A percentile compares a stretch with the other conserved stretches of the same genome.
Evolutionary conservation across 2,888 invertebrate species (phyloP).

Genomic region (Drosophila sordidula): DNA sequence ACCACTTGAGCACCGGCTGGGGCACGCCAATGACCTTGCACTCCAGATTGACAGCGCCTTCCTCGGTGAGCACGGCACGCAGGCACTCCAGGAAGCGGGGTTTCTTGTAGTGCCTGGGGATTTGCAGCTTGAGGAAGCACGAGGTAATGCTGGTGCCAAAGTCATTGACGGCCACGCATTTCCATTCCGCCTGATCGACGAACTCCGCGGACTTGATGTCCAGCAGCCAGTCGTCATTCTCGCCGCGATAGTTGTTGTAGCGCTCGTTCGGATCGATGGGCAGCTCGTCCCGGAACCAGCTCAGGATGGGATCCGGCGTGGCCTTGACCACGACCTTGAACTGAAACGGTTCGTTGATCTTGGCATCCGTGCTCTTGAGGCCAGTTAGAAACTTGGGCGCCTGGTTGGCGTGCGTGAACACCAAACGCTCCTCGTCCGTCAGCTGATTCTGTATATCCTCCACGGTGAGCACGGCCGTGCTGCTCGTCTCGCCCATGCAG

Average conservation of each 20-base stretch:
- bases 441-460: slow-evolving; percentile 96
- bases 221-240: slow-evolving; percentile 90
- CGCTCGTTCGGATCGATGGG: slow-evolving; percentile 89
- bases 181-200: slow-evolving; percentile 96
- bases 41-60: slow-evolving; percentile 94
- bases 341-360: slow-evolving; percentile 92
- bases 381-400: slow-evolving; percentile 94
- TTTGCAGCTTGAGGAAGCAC: slow-evolving; percentile 92
- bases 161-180: slow-evolving; percentile 94
- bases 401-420: slow-evolving; percentile 89
- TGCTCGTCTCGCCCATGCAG: slow-evolving; percentile 95
- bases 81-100: slow-evolving; percentile 94
- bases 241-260: slow-evolving; percentile 89
- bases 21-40: slow-evolving; percentile 97
- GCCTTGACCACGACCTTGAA: slow-evolving; percentile 93
- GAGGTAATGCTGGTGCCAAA: slow-evolving; percentile 95
- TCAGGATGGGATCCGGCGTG: slow-evolving; percentile 91
- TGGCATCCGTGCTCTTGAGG: slow-evolving; percentile 92
- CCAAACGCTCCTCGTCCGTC: slow-evolving; percentile 92
- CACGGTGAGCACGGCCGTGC: slow-evolving; percentile 93
- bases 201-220: slow-evolving; percentile 91
- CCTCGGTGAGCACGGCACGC: slow-evolving; percentile 93
- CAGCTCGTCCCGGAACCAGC: slow-evolving; percentile 95
- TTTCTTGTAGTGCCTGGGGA: slow-evolving; percentile 95
- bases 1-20: slow-evolving; percentile 95